Percentiles rank a stretch among this genome's conserved stretches.
Evolutionary conservation across 2,888 invertebrate species (phyloP).

Genomic region (Fissipunctia ypsillon): DNA sequence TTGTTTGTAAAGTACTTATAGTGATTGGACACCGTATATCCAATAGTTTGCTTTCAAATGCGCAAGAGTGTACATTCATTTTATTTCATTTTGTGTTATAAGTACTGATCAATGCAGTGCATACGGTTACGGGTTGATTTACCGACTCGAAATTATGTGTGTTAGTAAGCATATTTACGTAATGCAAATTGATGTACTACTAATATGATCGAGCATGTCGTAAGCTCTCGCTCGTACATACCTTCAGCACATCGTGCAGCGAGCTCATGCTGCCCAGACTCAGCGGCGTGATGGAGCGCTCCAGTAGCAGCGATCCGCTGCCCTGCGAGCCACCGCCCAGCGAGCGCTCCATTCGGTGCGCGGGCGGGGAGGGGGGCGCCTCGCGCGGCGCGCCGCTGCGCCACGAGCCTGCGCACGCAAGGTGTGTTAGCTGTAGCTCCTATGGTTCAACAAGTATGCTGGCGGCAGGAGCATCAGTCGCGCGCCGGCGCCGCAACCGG

Average conservation of each 20-base stretch:
- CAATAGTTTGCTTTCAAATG: neutral
- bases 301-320: conserved; percentile 92
- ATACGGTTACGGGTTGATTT: too few relatives aligned
- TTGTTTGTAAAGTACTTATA: neutral
- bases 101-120: too few relatives aligned
- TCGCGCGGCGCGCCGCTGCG: conserved; percentile 76
- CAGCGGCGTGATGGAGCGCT: conserved; percentile 92
- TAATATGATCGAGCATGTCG: too few relatives aligned
- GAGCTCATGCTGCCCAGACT: conserved; percentile 95
- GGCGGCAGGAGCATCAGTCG: too few relatives aligned
- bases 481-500: neutral
- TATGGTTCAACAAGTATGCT: too few relatives aligned
- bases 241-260: conserved; percentile 93
- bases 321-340: conserved; percentile 94
- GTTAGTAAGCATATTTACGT: too few relatives aligned
- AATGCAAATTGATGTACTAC: too few relatives aligned
- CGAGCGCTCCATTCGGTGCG: conserved; percentile 85
- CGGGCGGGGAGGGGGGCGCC: conserved; percentile 81
- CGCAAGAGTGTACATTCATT: neutral
- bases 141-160: too few relatives aligned
- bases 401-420: conserved; percentile 82
- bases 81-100: too few relatives aligned
- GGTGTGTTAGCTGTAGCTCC: too few relatives aligned
- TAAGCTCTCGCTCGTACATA: conserved; percentile 51
- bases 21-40: too few relatives aligned